These are phyloP conservation scores for Polymixis lichenea DNA, from an alignment of 2,888 invertebrate genomes.

Conservation along the genomic window DNA sequence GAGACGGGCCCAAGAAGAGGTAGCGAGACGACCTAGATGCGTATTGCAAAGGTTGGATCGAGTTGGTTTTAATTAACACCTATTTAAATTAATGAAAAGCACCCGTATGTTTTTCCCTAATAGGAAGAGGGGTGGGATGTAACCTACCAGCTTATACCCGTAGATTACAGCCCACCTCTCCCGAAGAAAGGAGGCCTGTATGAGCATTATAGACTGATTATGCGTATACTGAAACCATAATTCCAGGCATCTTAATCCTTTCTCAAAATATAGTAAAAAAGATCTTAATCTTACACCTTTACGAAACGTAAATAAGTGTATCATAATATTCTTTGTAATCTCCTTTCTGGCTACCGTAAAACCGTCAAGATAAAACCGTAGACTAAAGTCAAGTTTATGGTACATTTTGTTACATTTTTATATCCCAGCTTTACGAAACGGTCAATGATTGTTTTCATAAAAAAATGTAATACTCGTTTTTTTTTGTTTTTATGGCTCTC, in stretches of 20 bases:
- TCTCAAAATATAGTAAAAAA: conserved; percentile 15
- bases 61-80: too few relatives aligned
- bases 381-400: conserved; percentile 54
- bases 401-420: conserved; percentile 62
- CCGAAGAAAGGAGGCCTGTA: too few relatives aligned
- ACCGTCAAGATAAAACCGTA: conserved; percentile 56
- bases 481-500: conserved; percentile 40
- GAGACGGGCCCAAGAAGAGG: too few relatives aligned
- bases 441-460: conserved; percentile 58
- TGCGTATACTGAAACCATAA: conserved; percentile 30
- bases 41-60: too few relatives aligned
- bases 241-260: conserved; percentile 33
- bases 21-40: too few relatives aligned
- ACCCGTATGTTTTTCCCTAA: too few relatives aligned
- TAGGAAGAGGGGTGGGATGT: too few relatives aligned
- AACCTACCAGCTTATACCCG: too few relatives aligned
- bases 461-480: conserved; percentile 41
- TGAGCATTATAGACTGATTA: too few relatives aligned
- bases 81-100: too few relatives aligned
- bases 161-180: too few relatives aligned
- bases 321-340: conserved; percentile 60
- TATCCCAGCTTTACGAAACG: conserved; percentile 55
- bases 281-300: conserved; percentile 38
- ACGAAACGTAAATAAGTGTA: conserved; percentile 55
- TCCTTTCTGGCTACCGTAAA: conserved; percentile 54